Percentiles rank a stretch among this genome's conserved stretches.
Conservation (phyloP, 2,113 vertebrate genomes). For the Lanius ludovicianus region DNA sequence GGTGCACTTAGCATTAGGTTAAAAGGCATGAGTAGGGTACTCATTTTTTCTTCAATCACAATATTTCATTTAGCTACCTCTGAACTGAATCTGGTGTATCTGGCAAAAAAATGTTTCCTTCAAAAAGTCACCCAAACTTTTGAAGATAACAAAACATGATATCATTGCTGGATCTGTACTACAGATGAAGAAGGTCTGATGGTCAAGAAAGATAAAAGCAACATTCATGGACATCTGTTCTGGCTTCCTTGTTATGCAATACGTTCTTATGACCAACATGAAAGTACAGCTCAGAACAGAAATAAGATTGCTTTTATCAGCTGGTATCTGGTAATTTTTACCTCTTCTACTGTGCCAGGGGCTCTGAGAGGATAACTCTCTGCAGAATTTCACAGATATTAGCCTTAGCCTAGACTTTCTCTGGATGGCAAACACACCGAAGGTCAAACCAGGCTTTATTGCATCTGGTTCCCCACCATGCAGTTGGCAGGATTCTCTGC, state of each 20-base stretch:
- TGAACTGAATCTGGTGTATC: not conserved
- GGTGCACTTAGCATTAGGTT: not conserved
- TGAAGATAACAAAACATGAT: not conserved
- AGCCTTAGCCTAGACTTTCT: not conserved
- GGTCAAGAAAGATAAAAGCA: not conserved
- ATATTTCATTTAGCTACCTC: not conserved
- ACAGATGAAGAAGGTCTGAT: not conserved
- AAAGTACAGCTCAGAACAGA: not conserved
- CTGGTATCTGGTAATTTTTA: not conserved
- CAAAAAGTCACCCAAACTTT: not conserved
- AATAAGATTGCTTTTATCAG: not conserved
- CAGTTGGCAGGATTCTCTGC: not conserved
- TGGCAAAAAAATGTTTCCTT: not conserved
- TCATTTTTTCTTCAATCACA: not conserved
- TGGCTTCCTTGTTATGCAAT: not conserved
- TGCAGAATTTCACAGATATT: not conserved
- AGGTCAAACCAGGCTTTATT: not conserved
- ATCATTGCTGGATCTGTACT: not conserved
- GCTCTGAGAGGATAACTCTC: not conserved
- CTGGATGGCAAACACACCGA: not conserved
- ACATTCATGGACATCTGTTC: not conserved
- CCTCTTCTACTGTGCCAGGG: not conserved
- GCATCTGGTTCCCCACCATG: not conserved
- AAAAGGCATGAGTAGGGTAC: not conserved
- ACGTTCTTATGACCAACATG: not conserved